These are phyloP conservation scores for Drosophila melanogaster DNA, from an alignment of 1,140 invertebrate species.

Conservation along the genomic window DNA sequence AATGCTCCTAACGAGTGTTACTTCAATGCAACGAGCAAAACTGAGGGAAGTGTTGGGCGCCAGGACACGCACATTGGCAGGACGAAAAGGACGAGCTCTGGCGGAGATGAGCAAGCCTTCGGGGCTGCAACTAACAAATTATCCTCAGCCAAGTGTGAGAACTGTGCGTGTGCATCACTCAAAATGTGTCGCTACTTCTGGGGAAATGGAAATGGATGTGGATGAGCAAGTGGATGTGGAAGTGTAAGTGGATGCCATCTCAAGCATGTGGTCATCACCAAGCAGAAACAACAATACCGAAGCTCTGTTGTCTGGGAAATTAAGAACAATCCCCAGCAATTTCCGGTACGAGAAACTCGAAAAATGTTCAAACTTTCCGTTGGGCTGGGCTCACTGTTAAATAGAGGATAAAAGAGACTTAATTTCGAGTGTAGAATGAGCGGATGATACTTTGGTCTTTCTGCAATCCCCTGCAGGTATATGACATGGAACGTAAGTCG, in stretches of 20 bases:
- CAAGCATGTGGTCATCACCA: slow-evolving; percentile 73
- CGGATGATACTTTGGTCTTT: slow-evolving; percentile 48
- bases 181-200: slow-evolving; percentile 58
- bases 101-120: slow-evolving; percentile 30
- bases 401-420: slow-evolving; percentile 55
- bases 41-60: slow-evolving; percentile 7
- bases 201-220: slow-evolving; percentile 35
- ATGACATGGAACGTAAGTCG: slow-evolving; percentile 59
- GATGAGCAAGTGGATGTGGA: slow-evolving; percentile 21
- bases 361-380: slow-evolving; percentile 65
- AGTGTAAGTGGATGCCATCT: slow-evolving; percentile 61
- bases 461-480: slow-evolving; percentile 58
- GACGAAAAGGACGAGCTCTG: slow-evolving; percentile 31
- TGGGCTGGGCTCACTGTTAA: slow-evolving; percentile 35
- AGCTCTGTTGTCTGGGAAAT: slow-evolving; percentile 74
- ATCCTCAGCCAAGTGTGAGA: slow-evolving; percentile 56
- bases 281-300: slow-evolving; percentile 41
- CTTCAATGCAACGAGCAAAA: slow-evolving; percentile 32
- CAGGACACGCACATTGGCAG: slow-evolving; percentile 39
- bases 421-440: slow-evolving; percentile 49
- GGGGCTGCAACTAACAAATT: slow-evolving; percentile 73
- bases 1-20: slow-evolving; percentile 1
- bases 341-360: slow-evolving; percentile 76
- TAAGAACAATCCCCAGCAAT: slow-evolving; percentile 81
- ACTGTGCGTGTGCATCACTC: slow-evolving; percentile 78